phyloP scores from a whole-genome alignment of 2,113 vertebrate genomes.

The Elachura formosa region DNA sequence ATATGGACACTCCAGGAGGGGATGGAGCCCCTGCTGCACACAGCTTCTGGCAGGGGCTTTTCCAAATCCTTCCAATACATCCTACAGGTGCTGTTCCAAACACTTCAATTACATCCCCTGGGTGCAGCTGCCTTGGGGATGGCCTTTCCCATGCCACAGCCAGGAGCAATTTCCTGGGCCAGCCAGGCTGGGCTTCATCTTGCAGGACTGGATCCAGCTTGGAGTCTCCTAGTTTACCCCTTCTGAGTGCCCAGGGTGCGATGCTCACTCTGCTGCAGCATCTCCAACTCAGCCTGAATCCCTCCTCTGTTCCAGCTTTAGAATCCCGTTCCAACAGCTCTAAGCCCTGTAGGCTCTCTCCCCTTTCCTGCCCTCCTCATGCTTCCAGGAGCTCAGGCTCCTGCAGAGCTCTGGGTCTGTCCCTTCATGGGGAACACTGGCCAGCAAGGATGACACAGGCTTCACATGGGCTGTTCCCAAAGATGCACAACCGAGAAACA shows the following conservation, averaged over 20 bases:
- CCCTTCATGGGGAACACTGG: neutral
- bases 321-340: accelerated
- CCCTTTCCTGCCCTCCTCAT: neutral
- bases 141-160: neutral
- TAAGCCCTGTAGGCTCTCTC: neutral
- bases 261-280: neutral
- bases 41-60: neutral
- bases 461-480: neutral
- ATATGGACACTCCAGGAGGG: neutral
- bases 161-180: neutral
- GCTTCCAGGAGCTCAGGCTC: neutral
- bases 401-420: neutral
- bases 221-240: accelerated
- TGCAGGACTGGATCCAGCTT: neutral
- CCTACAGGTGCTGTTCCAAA: neutral
- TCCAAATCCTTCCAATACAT: neutral
- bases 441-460: neutral
- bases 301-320: neutral
- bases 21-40: neutral
- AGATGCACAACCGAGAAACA: neutral
- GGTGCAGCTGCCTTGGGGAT: neutral
- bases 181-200: neutral
- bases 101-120: accelerated
- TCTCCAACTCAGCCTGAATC: neutral
- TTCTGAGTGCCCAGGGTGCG: neutral